Base-by-base conservation (phyloP, 2,797 vertebrate species). In the Sparus aurata region DNA sequence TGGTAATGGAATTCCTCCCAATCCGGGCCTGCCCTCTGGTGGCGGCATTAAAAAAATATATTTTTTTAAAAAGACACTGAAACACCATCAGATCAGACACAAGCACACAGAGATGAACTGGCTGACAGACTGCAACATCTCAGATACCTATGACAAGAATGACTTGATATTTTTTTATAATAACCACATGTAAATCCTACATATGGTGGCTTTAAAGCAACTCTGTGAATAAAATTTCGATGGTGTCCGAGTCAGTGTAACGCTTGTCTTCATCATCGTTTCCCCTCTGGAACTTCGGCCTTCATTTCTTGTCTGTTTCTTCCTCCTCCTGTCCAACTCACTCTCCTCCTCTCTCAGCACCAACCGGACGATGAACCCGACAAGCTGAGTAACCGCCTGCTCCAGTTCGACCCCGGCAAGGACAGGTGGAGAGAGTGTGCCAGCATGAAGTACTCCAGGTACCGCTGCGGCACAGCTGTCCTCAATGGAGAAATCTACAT, bases 321-420 rank as follows among this genome's bases (percentile, higher is more conserved):
- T 5, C 30, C 38, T 59, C 22, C 15, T 1, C 47, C 10, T 60
- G n/a, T 64, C n/a, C 38, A 1, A 47, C 41, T 58, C 23, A 38
- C 2, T 74, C 17, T 10, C 49, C 16, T 34, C 12, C 10, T 25
- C 5, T 17, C n/a, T 53, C 76, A 93, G 91, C 92, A 97, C 87
- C 93, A 92, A 67, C 96, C 97, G 23, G 95, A 97, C 15, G 97
- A 98, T 53, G 97, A 98, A 73, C 97, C 95, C 22, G 97, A 98
- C 93, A 96, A 96, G 89, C 90, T 98, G 89, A 97, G 95, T 87
- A 96, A 97, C 93, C 94, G 92, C 61, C 87, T 89, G 38, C 94
- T 97, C 90, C 93, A 86, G 83, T 98, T 97, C 57, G 95, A 98
- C 85, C 96, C 97, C 0, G 76, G 89, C 78, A 95, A 87, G 89